These are phyloP conservation scores for Mixornis gularis DNA, from an alignment of 2,113 vertebrate genomes.

Conservation along the genomic window DNA sequence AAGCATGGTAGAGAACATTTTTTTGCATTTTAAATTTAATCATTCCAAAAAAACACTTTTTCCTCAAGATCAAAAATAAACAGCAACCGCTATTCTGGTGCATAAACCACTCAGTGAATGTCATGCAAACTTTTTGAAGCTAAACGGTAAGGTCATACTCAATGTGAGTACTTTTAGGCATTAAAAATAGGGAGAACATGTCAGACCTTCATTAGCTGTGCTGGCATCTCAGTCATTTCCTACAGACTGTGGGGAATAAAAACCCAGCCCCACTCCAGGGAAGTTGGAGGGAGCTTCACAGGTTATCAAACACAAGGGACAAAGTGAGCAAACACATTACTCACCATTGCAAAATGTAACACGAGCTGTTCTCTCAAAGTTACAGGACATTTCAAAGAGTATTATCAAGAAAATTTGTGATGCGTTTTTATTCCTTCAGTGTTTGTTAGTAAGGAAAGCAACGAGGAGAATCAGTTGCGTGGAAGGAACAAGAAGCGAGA, in stretches of 20 bases:
- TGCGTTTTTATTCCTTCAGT: not conserved
- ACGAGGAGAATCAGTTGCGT: not conserved
- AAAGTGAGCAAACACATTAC: not conserved
- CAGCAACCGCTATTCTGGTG: not conserved
- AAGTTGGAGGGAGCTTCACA: not conserved
- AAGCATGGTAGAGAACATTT: not conserved
- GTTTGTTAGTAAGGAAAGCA: not conserved
- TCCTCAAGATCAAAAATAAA: not conserved
- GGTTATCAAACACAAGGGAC: not conserved
- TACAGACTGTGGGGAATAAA: not conserved
- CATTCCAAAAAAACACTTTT: accelerated
- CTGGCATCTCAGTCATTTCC: not conserved
- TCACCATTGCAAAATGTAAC: not conserved
- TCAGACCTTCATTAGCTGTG: not conserved
- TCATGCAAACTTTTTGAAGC: not conserved
- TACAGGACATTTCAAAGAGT: not conserved
- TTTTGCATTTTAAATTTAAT: not conserved
- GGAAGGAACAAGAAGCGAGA: not conserved
- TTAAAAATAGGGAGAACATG: not conserved
- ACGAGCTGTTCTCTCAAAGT: not conserved
- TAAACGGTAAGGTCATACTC: not conserved
- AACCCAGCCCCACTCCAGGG: not conserved
- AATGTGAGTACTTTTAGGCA: not conserved
- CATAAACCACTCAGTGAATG: not conserved
- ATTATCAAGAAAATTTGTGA: not conserved